Evolutionary conservation across 2,888 invertebrate genomes (phyloP), one percentile per base, ranked within the genome.

Genomic region (Leptura quadrifasciata): DNA sequence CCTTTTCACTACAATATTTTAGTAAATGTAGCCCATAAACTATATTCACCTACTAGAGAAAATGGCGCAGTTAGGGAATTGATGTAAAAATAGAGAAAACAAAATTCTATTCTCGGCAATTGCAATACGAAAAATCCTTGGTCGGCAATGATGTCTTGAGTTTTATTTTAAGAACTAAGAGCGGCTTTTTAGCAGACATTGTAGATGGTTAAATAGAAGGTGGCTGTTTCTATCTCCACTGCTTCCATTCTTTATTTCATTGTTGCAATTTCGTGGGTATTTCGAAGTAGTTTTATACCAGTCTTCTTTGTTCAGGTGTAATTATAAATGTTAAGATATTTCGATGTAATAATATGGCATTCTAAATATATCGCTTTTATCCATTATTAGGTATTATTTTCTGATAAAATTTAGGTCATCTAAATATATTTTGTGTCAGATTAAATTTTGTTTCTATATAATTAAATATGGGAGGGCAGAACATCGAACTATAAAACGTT

Each of bases 141-240:
- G 69, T 39, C 58, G 69, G 69, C 69, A 69, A 69, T 69, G 69
- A 69, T 69, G 69, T 60, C 69, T 69, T 21, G 69, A 58, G 69
- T 69, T 69, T 69, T 69, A 69, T 69, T 69, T 60, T 69, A 69
- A 69, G 69, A 60, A 69, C 39, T 39, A 69, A 60, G 31, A 39
- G 58, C 21, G 20, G 67, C 57, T 57, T 58, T 57, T 58, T 24
- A 24, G 58, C 39, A 31, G 58, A 60, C 58, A 69, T 68, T 68
- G 68, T 65, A 18, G 57, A 68, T 35, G 47, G 69, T 69, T 69
- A 69, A 69, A 69, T 58, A 60, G 24, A 69, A 47, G 69, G 69
- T 69, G 58, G 58, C 58, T 69, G 31, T 35, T 35, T 69, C 67
- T 52, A 67, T 55, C 57, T 54, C 18, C 8, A 8, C 18, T 17